Base-by-base conservation (phyloP, 2,888 invertebrate genomes). In the Andricus curvator region DNA sequence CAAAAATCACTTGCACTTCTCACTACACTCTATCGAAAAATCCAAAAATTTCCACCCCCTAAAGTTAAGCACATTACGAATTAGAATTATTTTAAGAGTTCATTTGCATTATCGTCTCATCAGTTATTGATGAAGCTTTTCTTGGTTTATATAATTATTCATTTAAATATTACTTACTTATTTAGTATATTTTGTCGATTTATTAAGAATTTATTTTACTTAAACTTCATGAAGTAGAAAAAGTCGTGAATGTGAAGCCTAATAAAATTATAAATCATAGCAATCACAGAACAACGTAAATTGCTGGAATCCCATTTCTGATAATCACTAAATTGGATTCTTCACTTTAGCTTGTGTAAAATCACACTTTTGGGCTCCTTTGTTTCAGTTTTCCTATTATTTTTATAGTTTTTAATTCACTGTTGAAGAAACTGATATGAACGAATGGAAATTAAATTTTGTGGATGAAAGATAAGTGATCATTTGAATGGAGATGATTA, bases 1-100 rank as follows among this genome's bases (percentile, higher is more conserved):
- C n/a, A 68, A 56, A 74, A 74, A 74, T 20, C 74, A 56, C 56
- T 37, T 74, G 56, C 56, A 74, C 74, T 33, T 48, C 11, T 5
- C 22, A 68, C 56, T 37, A 33, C 74, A 74, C 74, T 29, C 17
- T 8, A 29, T 62, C 29, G 15, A 64, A 64, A 29, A 64, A 29
- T 13, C 17, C 13, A 64, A 64, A 29, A 8, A 15, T 25, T 29
- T 29, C 8, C 13, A 64, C 25, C 29, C 25, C 29, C 29, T 17
- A 64, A 17, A 29, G 29, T 17, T 29, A 29, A 64, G 6, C 29
- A 29, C 64, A 64, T 64, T 8, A 64, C 64, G 29, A 22, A 22
- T 60, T 60, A 22, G 11, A 22, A 60, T 60, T 60, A 22, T 60
- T 60, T 22, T 11, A 60, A 60, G n/a, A 60, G 22, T 60, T 60